A percentile compares a stretch with the other conserved stretches of the same genome.
Conservation (phyloP, 2,888 invertebrate genomes). For the Oxystoma pomonae region DNA sequence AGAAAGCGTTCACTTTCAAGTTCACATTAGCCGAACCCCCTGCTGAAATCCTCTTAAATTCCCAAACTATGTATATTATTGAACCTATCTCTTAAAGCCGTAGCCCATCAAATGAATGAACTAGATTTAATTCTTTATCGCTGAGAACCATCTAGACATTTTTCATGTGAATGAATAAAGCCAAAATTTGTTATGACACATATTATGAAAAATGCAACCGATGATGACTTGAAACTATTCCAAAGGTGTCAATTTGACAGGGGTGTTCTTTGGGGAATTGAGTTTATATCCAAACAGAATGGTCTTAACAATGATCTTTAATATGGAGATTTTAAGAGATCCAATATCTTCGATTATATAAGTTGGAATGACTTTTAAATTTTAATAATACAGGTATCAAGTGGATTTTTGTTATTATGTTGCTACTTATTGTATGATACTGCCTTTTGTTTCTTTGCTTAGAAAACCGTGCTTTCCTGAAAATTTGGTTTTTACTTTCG, state of each 20-base stretch:
- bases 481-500: too few relatives aligned
- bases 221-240: conserved; percentile 37
- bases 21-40: too few relatives aligned
- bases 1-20: too few relatives aligned
- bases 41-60: conserved; percentile 24
- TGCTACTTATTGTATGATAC: too few relatives aligned
- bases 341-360: too few relatives aligned
- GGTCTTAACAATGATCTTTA: not conserved
- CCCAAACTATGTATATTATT: conserved; percentile 22
- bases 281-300: conserved; percentile 1
- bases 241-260: conserved; percentile 35
- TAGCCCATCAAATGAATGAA: conserved; percentile 19
- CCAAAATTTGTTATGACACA: conserved; percentile 39
- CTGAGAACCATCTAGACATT: conserved; percentile 19
- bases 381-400: too few relatives aligned
- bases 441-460: too few relatives aligned
- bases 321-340: not conserved
- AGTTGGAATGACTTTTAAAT: too few relatives aligned
- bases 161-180: conserved; percentile 34
- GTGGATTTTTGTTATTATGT: too few relatives aligned
- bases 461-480: too few relatives aligned
- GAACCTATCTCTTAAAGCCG: not conserved
- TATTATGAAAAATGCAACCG: conserved; percentile 38
- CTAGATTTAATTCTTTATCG: conserved; percentile 22
- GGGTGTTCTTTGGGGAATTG: conserved; percentile 20